A percentile compares a stretch with the other conserved stretches of the same genome.
Conservation (phyloP, 1,140 invertebrate genomes). For the Catajapyx aquilonaris region DNA sequence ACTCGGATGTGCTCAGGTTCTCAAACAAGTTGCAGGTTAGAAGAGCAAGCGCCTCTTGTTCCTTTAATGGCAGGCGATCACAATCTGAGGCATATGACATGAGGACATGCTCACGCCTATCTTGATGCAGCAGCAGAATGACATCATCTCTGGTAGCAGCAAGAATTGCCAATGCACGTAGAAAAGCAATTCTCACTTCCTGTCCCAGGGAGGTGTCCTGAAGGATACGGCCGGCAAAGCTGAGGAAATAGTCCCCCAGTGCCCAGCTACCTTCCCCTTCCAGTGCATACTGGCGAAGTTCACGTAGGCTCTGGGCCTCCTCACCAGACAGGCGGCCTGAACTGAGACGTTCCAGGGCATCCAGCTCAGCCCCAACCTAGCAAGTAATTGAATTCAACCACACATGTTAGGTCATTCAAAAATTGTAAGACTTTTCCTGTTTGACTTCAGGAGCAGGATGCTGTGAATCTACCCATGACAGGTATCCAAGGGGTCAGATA, state of each 20-base stretch:
- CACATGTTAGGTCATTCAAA: neutral
- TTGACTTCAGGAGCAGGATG: too few species aligned
- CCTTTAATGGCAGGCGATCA: constrained; percentile 47
- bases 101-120: constrained; percentile 63
- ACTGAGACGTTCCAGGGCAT: constrained; percentile 33
- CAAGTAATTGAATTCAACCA: too few species aligned
- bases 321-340: constrained; percentile 41
- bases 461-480: too few species aligned
- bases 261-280: constrained; percentile 80
- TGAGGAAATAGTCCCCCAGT: constrained; percentile 64
- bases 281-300: constrained; percentile 66
- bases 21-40: constrained; percentile 82
- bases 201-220: constrained; percentile 14
- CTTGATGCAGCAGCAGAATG: constrained; percentile 72
- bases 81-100: constrained; percentile 75
- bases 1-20: constrained; percentile 70
- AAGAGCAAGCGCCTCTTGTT: constrained; percentile 55
- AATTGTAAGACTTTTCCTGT: neutral
- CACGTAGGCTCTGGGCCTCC: constrained; percentile 46
- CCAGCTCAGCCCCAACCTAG: constrained; percentile 37
- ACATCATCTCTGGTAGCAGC: constrained; percentile 74
- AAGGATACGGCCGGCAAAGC: constrained; percentile 41
- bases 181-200: constrained; percentile 13
- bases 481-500: too few species aligned
- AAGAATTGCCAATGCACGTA: constrained; percentile 15